These are phyloP conservation scores for Monarcha castaneiventris DNA, from an alignment of 2,113 vertebrate species.

Conservation along the genomic window DNA sequence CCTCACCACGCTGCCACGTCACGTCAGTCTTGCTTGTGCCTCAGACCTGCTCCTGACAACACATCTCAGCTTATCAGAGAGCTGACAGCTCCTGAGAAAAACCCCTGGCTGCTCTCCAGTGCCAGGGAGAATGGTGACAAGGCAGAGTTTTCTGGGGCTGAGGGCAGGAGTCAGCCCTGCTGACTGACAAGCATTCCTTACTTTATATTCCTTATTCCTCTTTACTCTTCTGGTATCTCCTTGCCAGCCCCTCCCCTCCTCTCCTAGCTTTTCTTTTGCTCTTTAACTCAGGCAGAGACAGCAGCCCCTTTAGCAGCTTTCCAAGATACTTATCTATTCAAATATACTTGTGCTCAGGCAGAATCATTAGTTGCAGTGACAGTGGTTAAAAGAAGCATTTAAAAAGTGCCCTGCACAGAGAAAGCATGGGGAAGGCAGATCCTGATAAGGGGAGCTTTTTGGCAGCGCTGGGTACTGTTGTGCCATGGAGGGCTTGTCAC, in stretches of 20 bases:
- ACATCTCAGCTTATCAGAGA: neutral
- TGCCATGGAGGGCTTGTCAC: neutral
- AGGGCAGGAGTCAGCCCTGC: neutral
- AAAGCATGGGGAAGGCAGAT: neutral
- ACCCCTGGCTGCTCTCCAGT: neutral
- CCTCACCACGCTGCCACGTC: neutral
- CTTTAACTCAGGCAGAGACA: neutral
- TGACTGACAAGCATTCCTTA: conserved; percentile 5
- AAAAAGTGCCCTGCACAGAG: neutral
- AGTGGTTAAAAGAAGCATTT: conserved; percentile 37
- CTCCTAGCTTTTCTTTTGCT: neutral
- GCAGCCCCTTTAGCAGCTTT: neutral
- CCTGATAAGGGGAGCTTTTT: neutral
- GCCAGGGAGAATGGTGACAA: neutral
- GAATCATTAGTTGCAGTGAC: conserved; percentile 34
- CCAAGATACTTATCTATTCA: conserved; percentile 60
- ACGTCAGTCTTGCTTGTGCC: rapidly evolving
- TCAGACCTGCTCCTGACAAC: neutral
- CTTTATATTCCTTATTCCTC: neutral
- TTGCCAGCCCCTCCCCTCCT: neutral
- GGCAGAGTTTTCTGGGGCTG: neutral
- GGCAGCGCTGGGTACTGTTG: neutral
- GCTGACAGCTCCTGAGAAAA: conserved; percentile 23
- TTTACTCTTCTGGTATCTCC: neutral
- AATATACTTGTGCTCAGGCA: conserved; percentile 32